These are phyloP conservation scores for Percina caprodes DNA, from an alignment of 2,113 vertebrate species.

Conservation along the genomic window DNA sequence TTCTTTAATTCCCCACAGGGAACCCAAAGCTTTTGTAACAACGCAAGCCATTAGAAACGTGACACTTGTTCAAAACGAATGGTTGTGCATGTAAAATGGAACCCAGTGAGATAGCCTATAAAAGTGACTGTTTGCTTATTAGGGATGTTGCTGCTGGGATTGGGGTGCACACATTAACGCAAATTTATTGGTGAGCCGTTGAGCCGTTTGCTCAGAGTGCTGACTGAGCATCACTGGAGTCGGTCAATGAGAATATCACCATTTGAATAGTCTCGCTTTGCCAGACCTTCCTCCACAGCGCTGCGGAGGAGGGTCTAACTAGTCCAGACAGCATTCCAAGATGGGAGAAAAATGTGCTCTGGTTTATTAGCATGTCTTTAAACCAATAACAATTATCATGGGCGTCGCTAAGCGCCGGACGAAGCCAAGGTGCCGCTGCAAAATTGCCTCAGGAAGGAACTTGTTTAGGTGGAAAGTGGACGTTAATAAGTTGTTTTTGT, in stretches of 20 bases:
- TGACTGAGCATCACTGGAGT: slow-evolving; percentile 40
- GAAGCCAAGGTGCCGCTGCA: too few species aligned
- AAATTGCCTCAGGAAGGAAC: too few species aligned
- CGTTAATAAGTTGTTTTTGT: too few species aligned
- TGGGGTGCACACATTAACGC: slow-evolving; percentile 6
- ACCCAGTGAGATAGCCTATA: slow-evolving; percentile 39
- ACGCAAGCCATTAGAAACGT: slow-evolving; percentile 53
- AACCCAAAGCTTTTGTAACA: slow-evolving; percentile 45
- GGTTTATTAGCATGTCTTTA: too few species aligned
- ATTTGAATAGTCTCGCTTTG: slow-evolving; percentile 17
- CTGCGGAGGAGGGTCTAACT: too few species aligned
- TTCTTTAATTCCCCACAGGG: slow-evolving; percentile 69
- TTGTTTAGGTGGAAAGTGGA: too few species aligned
- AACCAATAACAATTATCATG: too few species aligned
- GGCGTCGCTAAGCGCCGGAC: too few species aligned
- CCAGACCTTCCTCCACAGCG: too few species aligned
- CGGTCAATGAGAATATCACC: slow-evolving; percentile 1
- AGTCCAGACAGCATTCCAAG: too few species aligned
- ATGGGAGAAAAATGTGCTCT: too few species aligned
- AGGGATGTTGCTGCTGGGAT: slow-evolving; percentile 36
- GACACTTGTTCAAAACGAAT: slow-evolving; percentile 63
- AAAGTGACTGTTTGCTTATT: slow-evolving; percentile 45
- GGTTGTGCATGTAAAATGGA: slow-evolving; percentile 37
- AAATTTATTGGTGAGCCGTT: slow-evolving; percentile 2
- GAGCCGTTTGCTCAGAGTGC: slow-evolving; percentile 22